A percentile compares a stretch with the other conserved stretches of the same genome.
phyloP scores from a whole-genome alignment of 2,888 invertebrate species.

The Archips xylosteana region DNA sequence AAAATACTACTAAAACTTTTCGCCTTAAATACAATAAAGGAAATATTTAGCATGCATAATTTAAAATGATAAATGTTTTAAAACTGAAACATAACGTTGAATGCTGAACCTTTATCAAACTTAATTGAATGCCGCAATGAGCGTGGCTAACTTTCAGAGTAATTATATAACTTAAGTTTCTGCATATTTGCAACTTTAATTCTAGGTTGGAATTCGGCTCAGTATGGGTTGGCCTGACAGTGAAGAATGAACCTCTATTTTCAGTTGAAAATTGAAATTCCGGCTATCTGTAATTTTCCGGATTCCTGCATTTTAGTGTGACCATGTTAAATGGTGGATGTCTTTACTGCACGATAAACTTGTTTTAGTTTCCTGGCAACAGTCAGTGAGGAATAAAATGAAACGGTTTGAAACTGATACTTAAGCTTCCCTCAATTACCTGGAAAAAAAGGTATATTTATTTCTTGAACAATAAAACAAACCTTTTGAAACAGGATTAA shows the following conservation, averaged over 20 bases:
- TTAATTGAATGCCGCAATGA: background rate
- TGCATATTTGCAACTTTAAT: slow-evolving; percentile 35
- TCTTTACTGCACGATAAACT: slow-evolving; percentile 1
- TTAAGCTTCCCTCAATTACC: background rate
- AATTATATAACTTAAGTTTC: slow-evolving; percentile 22
- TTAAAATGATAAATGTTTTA: slow-evolving; percentile 2
- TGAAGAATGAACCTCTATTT: slow-evolving; percentile 39
- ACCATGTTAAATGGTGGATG: slow-evolving; percentile 20
- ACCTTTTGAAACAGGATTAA: too few species aligned
- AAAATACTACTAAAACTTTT: too few species aligned
- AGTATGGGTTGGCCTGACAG: slow-evolving; percentile 35
- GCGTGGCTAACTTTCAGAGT: slow-evolving; percentile 1
- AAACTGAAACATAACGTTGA: background rate
- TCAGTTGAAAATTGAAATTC: slow-evolving; percentile 40
- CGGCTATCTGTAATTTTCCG: slow-evolving; percentile 31
- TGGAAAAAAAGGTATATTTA: background rate
- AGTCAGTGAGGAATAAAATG: background rate
- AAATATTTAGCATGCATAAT: background rate
- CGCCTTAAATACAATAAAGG: background rate
- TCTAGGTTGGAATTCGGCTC: slow-evolving; percentile 30
- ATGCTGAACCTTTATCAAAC: slow-evolving; percentile 11
- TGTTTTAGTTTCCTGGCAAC: background rate
- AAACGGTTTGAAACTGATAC: background rate
- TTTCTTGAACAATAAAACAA: background rate
- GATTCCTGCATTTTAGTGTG: slow-evolving; percentile 20